Evolutionary conservation across 2,797 vertebrate genomes (phyloP).

Genomic region (Acestrorhynchus altus): DNA sequence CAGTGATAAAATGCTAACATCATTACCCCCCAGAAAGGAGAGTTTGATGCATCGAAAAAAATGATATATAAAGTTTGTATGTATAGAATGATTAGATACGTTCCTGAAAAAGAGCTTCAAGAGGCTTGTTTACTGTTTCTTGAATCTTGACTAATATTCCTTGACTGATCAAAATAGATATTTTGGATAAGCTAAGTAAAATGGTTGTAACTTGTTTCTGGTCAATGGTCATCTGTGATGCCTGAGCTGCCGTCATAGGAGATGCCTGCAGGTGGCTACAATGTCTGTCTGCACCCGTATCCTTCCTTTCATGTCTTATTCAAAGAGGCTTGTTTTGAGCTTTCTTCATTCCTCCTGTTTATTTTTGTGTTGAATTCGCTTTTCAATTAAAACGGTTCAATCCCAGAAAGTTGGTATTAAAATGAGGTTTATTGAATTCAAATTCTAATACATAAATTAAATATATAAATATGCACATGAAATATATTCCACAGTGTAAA

Average conservation of each 20-base stretch:
- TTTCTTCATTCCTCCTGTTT: neutral
- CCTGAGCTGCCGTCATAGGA: conserved; percentile 34
- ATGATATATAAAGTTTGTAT: too few relatives aligned
- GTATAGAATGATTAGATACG: too few relatives aligned
- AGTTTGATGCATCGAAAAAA: too few relatives aligned
- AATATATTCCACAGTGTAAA: conserved; percentile 8
- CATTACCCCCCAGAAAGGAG: too few relatives aligned
- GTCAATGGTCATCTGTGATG: conserved; percentile 8
- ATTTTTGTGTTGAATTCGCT: neutral
- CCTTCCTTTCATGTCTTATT: conserved; percentile 43
- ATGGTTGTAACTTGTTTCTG: neutral
- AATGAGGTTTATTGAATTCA: neutral
- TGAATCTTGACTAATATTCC: too few relatives aligned
- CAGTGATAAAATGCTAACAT: too few relatives aligned
- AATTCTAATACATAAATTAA: conserved; percentile 19
- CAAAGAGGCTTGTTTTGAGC: conserved; percentile 3
- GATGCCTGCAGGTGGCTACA: conserved; percentile 21
- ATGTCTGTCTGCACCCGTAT: conserved; percentile 28
- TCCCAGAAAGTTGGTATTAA: neutral
- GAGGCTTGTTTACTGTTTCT: too few relatives aligned
- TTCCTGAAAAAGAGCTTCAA: too few relatives aligned
- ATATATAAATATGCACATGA: conserved; percentile 25
- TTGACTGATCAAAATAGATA: too few relatives aligned
- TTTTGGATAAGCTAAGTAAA: neutral
- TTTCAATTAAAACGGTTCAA: neutral